phyloP scores from a whole-genome alignment of 2,797 vertebrate genomes.

The Smutsia gigantea region DNA sequence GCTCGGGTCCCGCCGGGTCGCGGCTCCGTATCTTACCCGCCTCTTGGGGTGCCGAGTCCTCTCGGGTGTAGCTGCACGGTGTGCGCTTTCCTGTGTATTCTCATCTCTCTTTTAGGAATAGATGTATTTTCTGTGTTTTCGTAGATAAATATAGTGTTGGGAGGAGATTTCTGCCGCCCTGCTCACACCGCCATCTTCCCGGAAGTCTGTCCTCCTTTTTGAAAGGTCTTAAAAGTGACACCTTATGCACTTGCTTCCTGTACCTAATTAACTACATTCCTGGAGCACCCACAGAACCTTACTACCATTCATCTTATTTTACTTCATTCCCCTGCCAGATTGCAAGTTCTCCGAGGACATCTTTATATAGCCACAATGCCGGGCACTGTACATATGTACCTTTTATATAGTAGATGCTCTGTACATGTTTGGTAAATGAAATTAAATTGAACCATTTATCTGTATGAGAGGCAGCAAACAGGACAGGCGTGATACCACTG shows the following conservation, averaged over 20 bases:
- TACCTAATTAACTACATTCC: not conserved
- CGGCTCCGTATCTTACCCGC: too few relatives aligned
- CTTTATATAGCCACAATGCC: not conserved
- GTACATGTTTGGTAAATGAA: conserved; percentile 53
- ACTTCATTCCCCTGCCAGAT: not conserved
- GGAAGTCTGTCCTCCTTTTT: too few relatives aligned
- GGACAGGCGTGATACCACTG: not conserved
- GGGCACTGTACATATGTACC: not conserved
- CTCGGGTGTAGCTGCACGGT: too few relatives aligned
- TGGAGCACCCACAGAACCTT: not conserved
- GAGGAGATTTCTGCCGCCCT: too few relatives aligned
- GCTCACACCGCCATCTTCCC: too few relatives aligned
- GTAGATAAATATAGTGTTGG: too few relatives aligned
- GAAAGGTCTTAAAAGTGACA: not conserved
- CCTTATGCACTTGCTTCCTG: not conserved
- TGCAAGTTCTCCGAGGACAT: not conserved
- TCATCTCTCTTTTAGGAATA: too few relatives aligned
- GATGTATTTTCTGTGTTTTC: too few relatives aligned
- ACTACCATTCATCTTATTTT: not conserved
- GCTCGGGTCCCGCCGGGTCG: too few relatives aligned
- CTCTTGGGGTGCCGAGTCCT: too few relatives aligned
- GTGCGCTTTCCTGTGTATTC: too few relatives aligned
- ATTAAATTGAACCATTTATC: conserved; percentile 55
- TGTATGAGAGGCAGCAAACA: not conserved
- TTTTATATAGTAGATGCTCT: not conserved